Conservation (phyloP, 2,113 vertebrate genomes). For the Crocuta crocuta region DNA sequence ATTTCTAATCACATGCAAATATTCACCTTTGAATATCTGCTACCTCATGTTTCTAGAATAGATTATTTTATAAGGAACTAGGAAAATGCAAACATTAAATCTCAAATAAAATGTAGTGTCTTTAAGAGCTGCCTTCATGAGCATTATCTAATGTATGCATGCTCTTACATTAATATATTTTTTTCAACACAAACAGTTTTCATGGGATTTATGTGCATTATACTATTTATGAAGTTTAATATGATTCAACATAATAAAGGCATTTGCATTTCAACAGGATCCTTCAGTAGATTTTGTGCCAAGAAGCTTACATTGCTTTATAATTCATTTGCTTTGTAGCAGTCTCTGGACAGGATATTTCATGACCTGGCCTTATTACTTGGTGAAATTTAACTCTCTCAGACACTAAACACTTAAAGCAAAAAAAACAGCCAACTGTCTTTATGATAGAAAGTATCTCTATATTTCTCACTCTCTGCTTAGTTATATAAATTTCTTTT, state of each 20-base stretch:
- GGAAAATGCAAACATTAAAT: slow-evolving; percentile 82
- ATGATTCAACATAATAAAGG: slow-evolving; percentile 84
- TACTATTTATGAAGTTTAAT: slow-evolving; percentile 83
- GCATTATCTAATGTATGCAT: slow-evolving; percentile 82
- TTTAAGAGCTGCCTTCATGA: slow-evolving; percentile 82
- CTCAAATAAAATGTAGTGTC: slow-evolving; percentile 83
- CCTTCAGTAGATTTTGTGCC: slow-evolving; percentile 83
- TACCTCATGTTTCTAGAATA: slow-evolving; percentile 74
- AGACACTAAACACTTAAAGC: slow-evolving; percentile 28
- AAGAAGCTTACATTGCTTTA: slow-evolving; percentile 79
- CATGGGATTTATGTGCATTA: slow-evolving; percentile 78
- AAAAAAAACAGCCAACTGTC: slow-evolving; percentile 11
- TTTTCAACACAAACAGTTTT: slow-evolving; percentile 85
- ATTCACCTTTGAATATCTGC: slow-evolving; percentile 74
- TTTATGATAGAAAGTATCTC: slow-evolving; percentile 17
- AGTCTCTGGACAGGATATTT: slow-evolving; percentile 84
- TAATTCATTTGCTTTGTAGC: slow-evolving; percentile 81
- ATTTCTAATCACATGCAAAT: slow-evolving; percentile 84
- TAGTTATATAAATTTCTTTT: slow-evolving; percentile 45
- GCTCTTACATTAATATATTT: slow-evolving; percentile 77
- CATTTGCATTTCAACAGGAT: slow-evolving; percentile 86
- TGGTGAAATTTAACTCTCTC: slow-evolving; percentile 12
- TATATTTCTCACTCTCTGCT: neutral
- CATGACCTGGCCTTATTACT: slow-evolving; percentile 77
- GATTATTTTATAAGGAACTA: slow-evolving; percentile 78